Conservation (phyloP, 2,888 invertebrate genomes). For the Anthrax anthrax region DNA sequence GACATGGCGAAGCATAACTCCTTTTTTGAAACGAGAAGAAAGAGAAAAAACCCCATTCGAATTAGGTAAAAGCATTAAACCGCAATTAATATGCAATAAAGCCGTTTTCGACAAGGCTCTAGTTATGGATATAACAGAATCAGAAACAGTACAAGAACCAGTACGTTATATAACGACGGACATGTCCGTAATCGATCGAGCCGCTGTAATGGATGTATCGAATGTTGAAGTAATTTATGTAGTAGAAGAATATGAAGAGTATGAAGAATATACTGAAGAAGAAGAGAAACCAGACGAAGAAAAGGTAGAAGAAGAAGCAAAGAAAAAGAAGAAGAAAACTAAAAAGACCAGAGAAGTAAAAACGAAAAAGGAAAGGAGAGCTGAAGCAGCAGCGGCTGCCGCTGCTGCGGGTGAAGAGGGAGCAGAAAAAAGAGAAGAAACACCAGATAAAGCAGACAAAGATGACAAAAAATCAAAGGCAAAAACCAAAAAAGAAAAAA, state of each 20-base stretch:
- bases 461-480: conserved; percentile 23
- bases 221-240: conserved; percentile 36
- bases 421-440: conserved; percentile 15
- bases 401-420: conserved; percentile 8
- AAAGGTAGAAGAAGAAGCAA: conserved; percentile 22
- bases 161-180: conserved; percentile 35
- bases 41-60: conserved; percentile 35
- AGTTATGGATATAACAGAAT: conserved; percentile 33
- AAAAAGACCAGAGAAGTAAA: conserved; percentile 1
- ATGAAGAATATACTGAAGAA: conserved; percentile 22
- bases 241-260: conserved; percentile 32
- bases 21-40: conserved; percentile 32
- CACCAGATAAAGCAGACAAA: conserved; percentile 17
- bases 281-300: conserved; percentile 16
- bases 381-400: conserved; percentile 13
- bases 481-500: conserved; percentile 29
- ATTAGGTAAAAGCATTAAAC: conserved; percentile 28
- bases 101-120: conserved; percentile 34
- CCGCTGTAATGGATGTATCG: conserved; percentile 35
- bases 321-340: conserved; percentile 23
- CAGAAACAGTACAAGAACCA: conserved; percentile 22
- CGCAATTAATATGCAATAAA: conserved; percentile 29
- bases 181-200: conserved; percentile 34
- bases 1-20: conserved; percentile 34
- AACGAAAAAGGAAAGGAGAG: conserved; percentile 8